Evolutionary conservation across 1,140 invertebrate species (phyloP).

Genomic region (Bombus waltoni): DNA sequence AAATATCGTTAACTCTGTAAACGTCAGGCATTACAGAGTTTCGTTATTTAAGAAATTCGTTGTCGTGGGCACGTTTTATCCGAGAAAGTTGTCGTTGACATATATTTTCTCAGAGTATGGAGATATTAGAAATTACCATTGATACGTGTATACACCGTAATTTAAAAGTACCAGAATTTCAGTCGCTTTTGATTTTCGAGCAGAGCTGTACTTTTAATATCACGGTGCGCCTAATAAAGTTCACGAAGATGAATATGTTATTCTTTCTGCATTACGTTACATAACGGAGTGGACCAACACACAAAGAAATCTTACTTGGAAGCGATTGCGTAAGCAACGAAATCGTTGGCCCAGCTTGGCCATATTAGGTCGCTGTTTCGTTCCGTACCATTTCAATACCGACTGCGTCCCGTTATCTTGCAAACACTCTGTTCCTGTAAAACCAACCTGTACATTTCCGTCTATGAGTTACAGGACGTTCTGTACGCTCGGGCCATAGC

Average conservation of each 20-base stretch:
- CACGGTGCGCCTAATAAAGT: not conserved
- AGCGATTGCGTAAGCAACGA: conserved; percentile 47
- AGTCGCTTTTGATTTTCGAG: not conserved
- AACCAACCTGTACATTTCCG: not conserved
- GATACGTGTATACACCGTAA: too few species aligned
- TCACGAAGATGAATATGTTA: not conserved
- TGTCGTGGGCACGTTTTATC: not conserved
- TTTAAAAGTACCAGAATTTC: too few species aligned
- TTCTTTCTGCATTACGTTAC: not conserved
- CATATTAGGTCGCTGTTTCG: conserved; percentile 42
- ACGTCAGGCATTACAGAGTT: too few species aligned
- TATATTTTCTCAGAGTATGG: not conserved
- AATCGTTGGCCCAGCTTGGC: conserved; percentile 29
- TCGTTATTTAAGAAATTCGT: not conserved
- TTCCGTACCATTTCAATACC: conserved; percentile 16
- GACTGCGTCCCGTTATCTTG: conserved; percentile 17
- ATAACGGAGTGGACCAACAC: conserved; percentile 8
- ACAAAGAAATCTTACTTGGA: conserved; percentile 4
- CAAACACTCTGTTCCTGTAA: not conserved
- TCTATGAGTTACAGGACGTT: not conserved
- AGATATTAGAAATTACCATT: too few species aligned
- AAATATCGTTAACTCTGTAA: not conserved
- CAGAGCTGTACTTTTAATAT: not conserved
- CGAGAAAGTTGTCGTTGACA: too few species aligned
- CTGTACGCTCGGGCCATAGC: not conserved